Evolutionary conservation across 30 jellyfish, hydroid and myxozoan species (phyloP), one percentile per base, ranked within the genome.

Genomic region (Cassiopea andromeda): DNA sequence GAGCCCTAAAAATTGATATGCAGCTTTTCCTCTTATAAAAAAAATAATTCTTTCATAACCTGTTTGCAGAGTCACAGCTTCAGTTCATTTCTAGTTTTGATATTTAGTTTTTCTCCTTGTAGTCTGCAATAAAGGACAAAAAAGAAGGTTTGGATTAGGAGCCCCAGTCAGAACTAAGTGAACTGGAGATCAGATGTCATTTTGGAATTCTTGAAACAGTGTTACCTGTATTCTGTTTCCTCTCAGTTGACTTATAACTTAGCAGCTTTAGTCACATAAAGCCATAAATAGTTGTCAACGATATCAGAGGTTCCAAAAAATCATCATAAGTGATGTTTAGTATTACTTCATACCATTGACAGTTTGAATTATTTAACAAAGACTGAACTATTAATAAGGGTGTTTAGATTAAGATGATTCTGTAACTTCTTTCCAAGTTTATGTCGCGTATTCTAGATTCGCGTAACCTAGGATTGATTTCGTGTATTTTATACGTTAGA

Each of bases 61-160:
- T 27, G 38, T 27, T 27, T 27, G 38, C 38, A 27, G 38, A 27
- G 38, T 27, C 38, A 27, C 38, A 27, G 38, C 38, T 27, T 27
- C 38, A 27, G 38, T 27, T 27, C 38, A 27, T 27, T 27, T 27
- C 38, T 27, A 27, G 38, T 27, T 27, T 27, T 27, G 27, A 12
- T 16, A 48, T 18, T 44, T 3, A 8, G 64, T 54, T 54, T 27
- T 70, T n/a, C 50, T 67, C 44, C 16, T 45, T 81, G 68, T 54
- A 88, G 89, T 80, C 97, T 43, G 94, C 98, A 46, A 73, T 93
- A 44, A 93, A 88, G 66, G 98, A 93, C 68, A 93, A 93, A 81
- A 87, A 84, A 75, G 98, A 93, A 61, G 98, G 98, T 4, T 60
- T 93, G 49, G 98, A 93, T 9, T 93, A 91, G 19, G 50, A 1